phyloP scores from a whole-genome alignment of 2,888 invertebrate genomes.

The Mythimna albipuncta region DNA sequence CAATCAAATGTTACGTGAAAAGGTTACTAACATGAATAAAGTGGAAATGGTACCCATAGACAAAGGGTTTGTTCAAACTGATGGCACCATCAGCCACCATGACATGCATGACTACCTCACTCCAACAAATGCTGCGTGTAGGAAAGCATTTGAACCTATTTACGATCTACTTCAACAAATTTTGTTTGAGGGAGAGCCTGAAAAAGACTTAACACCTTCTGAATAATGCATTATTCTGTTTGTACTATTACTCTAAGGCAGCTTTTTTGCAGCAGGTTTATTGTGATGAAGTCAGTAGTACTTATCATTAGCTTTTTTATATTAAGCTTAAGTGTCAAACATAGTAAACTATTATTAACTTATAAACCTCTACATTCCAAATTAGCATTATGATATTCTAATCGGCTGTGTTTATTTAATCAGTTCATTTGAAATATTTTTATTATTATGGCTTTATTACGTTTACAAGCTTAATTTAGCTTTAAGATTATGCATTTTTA shows the following conservation, averaged over 20 bases:
- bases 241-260: conserved; percentile 67
- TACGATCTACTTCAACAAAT: conserved; percentile 95
- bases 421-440: conserved; percentile 61
- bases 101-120: conserved; percentile 98
- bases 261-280: conserved; percentile 84
- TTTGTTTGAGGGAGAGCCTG: conserved; percentile 94
- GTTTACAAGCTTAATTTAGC: conserved; percentile 56
- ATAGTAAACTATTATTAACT: conserved; percentile 68
- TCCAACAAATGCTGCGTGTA: conserved; percentile 96
- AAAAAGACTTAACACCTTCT: conserved; percentile 94
- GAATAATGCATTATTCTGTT: conserved; percentile 86
- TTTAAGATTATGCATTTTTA: conserved; percentile 58
- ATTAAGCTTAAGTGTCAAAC: conserved; percentile 80
- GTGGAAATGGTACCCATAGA: conserved; percentile 95
- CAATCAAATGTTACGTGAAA: conserved; percentile 93
- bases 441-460: conserved; percentile 62
- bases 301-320: conserved; percentile 88
- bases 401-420: conserved; percentile 82
- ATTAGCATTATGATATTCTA: conserved; percentile 76
- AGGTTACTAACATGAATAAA: conserved; percentile 91
- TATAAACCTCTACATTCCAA: conserved; percentile 86
- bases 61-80: conserved; percentile 94
- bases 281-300: conserved; percentile 87
- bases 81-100: conserved; percentile 96
- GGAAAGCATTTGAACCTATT: conserved; percentile 96